These are phyloP conservation scores for Polymixis lichenea DNA, from an alignment of 2,888 invertebrate genomes.

Conservation along the genomic window DNA sequence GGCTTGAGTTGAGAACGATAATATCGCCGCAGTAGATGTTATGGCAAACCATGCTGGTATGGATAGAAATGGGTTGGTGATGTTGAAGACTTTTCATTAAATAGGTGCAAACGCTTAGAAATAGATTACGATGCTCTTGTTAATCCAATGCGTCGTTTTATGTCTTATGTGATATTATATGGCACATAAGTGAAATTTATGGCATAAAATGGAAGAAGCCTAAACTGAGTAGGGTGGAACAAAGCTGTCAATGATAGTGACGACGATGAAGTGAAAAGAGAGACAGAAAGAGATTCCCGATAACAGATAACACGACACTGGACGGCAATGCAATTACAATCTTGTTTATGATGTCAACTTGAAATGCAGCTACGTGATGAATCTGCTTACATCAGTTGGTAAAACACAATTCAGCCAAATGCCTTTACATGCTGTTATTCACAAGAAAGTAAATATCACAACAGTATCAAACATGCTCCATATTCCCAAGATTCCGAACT, in stretches of 20 bases:
- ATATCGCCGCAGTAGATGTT: background rate
- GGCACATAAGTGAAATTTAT: background rate
- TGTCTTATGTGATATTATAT: background rate
- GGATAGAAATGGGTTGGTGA: background rate
- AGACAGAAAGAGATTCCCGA: background rate
- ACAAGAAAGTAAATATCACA: background rate
- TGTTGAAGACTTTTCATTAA: background rate
- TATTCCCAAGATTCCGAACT: background rate
- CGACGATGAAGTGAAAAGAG: background rate
- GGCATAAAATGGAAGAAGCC: too few species aligned
- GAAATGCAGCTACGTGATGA: background rate
- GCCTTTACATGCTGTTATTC: background rate
- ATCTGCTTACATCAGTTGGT: background rate
- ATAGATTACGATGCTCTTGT: background rate
- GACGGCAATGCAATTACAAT: background rate
- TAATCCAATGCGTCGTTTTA: background rate
- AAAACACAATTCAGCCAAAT: background rate
- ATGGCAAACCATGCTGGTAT: background rate
- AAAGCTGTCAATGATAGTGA: background rate
- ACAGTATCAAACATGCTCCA: background rate
- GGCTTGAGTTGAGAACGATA: conserved; percentile 1
- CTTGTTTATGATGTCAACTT: background rate
- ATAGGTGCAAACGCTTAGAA: background rate
- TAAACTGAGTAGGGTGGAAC: background rate
- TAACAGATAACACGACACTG: background rate